Evolutionary conservation across 1,140 invertebrate genomes (phyloP), one percentile per base, ranked within the genome.

Genomic region (Triops longicaudatus): DNA sequence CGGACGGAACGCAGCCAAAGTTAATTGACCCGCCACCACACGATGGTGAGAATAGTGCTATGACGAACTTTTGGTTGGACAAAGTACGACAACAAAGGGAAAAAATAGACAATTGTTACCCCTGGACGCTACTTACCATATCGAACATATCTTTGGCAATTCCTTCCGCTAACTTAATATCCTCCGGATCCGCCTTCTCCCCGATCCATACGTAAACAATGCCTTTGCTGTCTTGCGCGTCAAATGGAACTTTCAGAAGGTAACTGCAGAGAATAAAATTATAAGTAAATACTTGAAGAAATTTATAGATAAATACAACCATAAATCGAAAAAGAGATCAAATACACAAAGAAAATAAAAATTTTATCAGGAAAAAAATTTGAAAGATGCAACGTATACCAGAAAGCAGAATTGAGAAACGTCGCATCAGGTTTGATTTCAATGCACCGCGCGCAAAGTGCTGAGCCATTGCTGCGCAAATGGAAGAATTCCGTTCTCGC

Each of bases 141-240:
- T 95, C 95, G 84, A 96, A 98, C 89, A 97, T 95, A 81, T 95
- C 90, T 81, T 95, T 92, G 5, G 95, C 96, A 78, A 98, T 95
- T 84, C 98, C 94, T 86, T 98, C 93, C 50, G 94, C 89, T 73
- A 99, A 86, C 79, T 91, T 87, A 3, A 93, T 91, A 82, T 98
- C 95, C 82, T 98, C 95, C 31, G 91, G 87, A 85, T 95, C 91
- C 28, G 92, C 89, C 84, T 95, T 94, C 17, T 88, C 91, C 28
- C 98, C 98, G 80, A 98, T 91, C 98, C 98, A 99, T 10, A 97
- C 95, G 85, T 98, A 99, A 26, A 99, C 93, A 79, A 98, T 96
- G 28, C 97, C 96, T 37, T 91, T 92, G 79, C 92, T 89, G 81
- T 95, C 93, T 77, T 93, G 90, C 82, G 92, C 91, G 82, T 97